Evolutionary conservation across 2,113 vertebrate species (phyloP).

Genomic region (Notarius quadriscutis): DNA sequence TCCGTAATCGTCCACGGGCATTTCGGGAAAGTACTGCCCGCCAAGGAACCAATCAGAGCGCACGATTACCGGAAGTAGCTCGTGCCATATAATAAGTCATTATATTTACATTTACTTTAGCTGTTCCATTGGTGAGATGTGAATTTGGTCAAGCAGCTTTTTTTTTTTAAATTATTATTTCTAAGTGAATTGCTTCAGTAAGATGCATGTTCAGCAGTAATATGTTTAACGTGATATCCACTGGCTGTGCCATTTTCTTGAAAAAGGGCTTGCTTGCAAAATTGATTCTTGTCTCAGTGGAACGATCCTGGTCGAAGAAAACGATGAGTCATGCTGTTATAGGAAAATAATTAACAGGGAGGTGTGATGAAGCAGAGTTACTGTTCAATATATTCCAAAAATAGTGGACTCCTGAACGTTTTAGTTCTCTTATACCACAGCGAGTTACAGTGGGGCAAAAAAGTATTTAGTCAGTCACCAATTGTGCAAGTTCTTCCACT

Average conservation of each 20-base stretch:
- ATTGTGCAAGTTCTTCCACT: too few relatives aligned
- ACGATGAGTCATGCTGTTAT: background rate
- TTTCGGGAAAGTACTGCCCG: too few relatives aligned
- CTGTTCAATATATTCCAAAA: background rate
- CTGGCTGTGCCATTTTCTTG: background rate
- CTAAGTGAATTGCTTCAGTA: background rate
- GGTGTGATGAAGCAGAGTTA: background rate
- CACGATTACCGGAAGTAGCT: too few relatives aligned
- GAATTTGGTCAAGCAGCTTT: background rate
- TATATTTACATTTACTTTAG: background rate
- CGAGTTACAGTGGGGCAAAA: too few relatives aligned
- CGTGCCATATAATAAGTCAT: too few relatives aligned
- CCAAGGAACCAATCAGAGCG: too few relatives aligned
- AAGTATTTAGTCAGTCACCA: too few relatives aligned
- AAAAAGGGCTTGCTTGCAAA: background rate
- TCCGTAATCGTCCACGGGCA: too few relatives aligned
- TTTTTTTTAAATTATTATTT: too few relatives aligned
- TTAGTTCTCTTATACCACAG: background rate
- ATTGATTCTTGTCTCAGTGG: background rate
- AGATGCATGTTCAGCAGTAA: too few relatives aligned
- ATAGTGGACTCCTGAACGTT: background rate
- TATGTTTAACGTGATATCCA: too few relatives aligned
- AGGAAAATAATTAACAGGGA: background rate
- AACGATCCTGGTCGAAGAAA: background rate
- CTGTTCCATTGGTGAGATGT: background rate